Evolutionary conservation across 1,140 invertebrate species (phyloP).

Genomic region (Sitodiplosis mosellana): DNA sequence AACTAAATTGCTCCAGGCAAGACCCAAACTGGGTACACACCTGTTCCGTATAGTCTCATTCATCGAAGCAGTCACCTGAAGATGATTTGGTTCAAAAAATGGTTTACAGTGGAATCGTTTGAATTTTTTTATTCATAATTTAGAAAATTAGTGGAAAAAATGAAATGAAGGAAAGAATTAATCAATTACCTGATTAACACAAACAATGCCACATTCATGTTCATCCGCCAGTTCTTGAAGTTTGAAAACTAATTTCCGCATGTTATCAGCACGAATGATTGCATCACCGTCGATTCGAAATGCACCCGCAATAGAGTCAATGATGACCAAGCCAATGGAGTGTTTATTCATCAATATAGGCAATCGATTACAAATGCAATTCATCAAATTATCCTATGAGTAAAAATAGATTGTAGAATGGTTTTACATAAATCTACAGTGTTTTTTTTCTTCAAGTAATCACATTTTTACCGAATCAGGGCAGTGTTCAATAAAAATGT

Average conservation of each 20-base stretch:
- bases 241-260: slow-evolving; percentile 33
- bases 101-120: slow-evolving; percentile 1
- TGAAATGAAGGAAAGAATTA: neutral
- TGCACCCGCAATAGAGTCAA: slow-evolving; percentile 58
- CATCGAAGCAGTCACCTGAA: slow-evolving; percentile 25
- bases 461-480: neutral
- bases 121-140: slow-evolving; percentile 3
- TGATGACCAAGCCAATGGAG: slow-evolving; percentile 42
- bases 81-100: neutral
- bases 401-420: neutral
- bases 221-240: slow-evolving; percentile 35
- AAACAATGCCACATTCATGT: slow-evolving; percentile 38
- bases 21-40: slow-evolving; percentile 34
- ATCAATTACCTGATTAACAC: slow-evolving; percentile 48
- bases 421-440: neutral
- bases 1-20: slow-evolving; percentile 49
- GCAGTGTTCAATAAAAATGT: neutral
- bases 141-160: neutral
- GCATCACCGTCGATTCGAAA: slow-evolving; percentile 42
- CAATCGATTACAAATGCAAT: slow-evolving; percentile 34
- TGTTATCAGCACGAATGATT: slow-evolving; percentile 31
- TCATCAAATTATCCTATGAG: slow-evolving; percentile 34
- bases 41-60: slow-evolving; percentile 12
- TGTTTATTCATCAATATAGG: slow-evolving; percentile 26
- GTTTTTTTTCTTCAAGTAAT: neutral